These are phyloP conservation scores for Odontothrips loti DNA, from an alignment of 2,888 invertebrate genomes.

Conservation along the genomic window DNA sequence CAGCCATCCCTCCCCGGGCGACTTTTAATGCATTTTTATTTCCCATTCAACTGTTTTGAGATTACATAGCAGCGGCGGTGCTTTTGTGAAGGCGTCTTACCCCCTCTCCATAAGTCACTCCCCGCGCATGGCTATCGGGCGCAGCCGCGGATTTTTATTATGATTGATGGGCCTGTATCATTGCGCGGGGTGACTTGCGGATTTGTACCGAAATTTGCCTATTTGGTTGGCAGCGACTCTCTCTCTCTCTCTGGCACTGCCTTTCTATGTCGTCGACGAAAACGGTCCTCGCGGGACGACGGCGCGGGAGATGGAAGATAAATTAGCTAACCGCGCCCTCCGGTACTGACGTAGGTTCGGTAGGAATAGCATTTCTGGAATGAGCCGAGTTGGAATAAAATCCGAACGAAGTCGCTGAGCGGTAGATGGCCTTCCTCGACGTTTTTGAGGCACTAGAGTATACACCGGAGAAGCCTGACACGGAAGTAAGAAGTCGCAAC, in stretches of 20 bases:
- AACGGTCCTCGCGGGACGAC: background rate
- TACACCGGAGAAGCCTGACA: no score
- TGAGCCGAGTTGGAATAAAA: no score
- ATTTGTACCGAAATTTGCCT: constrained; percentile 25
- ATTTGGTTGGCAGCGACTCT: background rate
- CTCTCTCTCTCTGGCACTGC: no score
- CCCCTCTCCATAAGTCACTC: background rate
- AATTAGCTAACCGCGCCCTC: constrained; percentile 2
- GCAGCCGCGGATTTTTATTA: constrained; percentile 22
- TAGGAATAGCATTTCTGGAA: no score
- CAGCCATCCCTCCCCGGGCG: background rate
- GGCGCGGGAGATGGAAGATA: background rate
- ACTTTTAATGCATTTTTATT: constrained; percentile 24
- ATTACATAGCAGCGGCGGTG: background rate
- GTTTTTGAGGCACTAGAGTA: no score
- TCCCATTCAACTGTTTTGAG: constrained; percentile 16
- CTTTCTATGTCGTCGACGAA: background rate
- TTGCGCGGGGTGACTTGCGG: constrained; percentile 13
- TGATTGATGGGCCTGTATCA: constrained; percentile 10
- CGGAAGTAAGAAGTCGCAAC: no score
- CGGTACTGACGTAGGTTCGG: no score
- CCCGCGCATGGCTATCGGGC: constrained; percentile 3
- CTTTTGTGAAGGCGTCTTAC: background rate
- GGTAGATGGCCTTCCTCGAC: no score
- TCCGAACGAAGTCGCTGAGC: no score